Percentiles rank a stretch among this genome's conserved stretches.
These are phyloP conservation scores for Triplophysa dalaica DNA, from an alignment of 2,113 vertebrate genomes.

Conservation along the genomic window DNA sequence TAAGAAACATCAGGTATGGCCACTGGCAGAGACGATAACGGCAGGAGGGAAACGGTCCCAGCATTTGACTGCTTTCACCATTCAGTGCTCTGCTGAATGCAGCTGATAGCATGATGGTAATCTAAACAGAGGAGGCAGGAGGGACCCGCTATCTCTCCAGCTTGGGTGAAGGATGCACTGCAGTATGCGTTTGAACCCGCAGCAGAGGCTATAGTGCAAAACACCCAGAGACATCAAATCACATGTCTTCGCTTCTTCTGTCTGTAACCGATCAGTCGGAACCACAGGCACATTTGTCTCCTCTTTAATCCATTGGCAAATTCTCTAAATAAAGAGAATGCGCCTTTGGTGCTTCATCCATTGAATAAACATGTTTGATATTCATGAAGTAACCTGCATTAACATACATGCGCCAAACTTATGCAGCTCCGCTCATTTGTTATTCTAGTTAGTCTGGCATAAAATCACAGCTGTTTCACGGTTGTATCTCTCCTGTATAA, in stretches of 20 bases:
- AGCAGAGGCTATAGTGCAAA: conserved; percentile 59
- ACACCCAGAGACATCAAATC: conserved; percentile 53
- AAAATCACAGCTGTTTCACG: conserved; percentile 21
- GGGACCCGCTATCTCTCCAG: conserved; percentile 52
- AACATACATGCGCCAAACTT: conserved; percentile 68
- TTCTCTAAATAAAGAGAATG: conserved; percentile 61
- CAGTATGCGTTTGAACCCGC: conserved; percentile 67
- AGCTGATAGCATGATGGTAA: conserved; percentile 63
- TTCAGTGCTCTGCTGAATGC: conserved; percentile 53
- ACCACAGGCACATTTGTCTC: background rate
- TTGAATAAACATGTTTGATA: conserved; percentile 72
- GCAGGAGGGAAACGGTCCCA: conserved; percentile 29
- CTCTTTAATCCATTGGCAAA: conserved; percentile 57
- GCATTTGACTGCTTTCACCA: conserved; percentile 49
- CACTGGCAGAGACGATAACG: conserved; percentile 37
- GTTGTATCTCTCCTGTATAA: conserved; percentile 3
- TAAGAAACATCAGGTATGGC: conserved; percentile 24
- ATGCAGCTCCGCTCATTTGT: conserved; percentile 52
- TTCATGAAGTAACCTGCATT: conserved; percentile 67
- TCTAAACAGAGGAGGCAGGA: conserved; percentile 56
- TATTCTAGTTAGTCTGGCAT: conserved; percentile 15
- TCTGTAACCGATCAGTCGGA: background rate
- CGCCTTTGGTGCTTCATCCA: conserved; percentile 61
- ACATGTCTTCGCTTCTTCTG: background rate
- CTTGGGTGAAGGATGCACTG: conserved; percentile 57